Conservation (phyloP, 2,888 invertebrate species). For the Scaptomyza parva region DNA sequence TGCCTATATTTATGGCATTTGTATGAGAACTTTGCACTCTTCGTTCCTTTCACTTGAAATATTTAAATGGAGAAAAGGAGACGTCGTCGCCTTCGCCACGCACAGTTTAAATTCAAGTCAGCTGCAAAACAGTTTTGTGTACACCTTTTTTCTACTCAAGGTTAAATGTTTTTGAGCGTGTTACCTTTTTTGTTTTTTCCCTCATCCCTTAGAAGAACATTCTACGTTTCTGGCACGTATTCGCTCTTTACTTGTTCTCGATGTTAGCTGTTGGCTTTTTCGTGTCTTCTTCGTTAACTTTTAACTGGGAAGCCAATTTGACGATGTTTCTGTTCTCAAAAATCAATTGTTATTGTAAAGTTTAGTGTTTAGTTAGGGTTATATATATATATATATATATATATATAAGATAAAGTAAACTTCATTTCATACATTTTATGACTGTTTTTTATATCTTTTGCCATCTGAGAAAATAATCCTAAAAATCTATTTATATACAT, state of each 20-base stretch:
- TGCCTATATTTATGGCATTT: constrained; percentile 70
- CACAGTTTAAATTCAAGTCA: constrained; percentile 22
- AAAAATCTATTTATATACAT: too few relatives aligned
- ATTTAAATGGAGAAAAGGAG: constrained; percentile 39
- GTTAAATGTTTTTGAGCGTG: constrained; percentile 54
- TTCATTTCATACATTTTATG: too few relatives aligned
- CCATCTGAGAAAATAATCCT: too few relatives aligned
- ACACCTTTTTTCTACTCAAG: constrained; percentile 52
- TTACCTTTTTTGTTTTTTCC: constrained; percentile 11
- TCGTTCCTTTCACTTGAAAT: constrained; percentile 21
- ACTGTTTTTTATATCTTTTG: not conserved
- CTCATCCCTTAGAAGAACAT: constrained; percentile 43
- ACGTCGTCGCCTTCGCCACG: not conserved
- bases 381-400: too few relatives aligned
- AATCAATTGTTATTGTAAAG: not conserved
- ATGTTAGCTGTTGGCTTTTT: constrained; percentile 12
- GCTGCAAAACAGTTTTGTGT: constrained; percentile 1
- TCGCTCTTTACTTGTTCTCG: constrained; percentile 24
- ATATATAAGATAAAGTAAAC: too few relatives aligned
- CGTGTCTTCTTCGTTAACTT: constrained; percentile 16
- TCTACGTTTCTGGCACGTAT: constrained; percentile 48
- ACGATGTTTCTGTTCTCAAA: not conserved
- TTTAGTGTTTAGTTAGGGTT: not conserved
- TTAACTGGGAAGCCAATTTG: not conserved
- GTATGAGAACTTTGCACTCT: constrained; percentile 63